A percentile compares a stretch with the other conserved stretches of the same genome.
Evolutionary conservation across 2,888 invertebrate species (phyloP).

Genomic region (Axea sp.): DNA sequence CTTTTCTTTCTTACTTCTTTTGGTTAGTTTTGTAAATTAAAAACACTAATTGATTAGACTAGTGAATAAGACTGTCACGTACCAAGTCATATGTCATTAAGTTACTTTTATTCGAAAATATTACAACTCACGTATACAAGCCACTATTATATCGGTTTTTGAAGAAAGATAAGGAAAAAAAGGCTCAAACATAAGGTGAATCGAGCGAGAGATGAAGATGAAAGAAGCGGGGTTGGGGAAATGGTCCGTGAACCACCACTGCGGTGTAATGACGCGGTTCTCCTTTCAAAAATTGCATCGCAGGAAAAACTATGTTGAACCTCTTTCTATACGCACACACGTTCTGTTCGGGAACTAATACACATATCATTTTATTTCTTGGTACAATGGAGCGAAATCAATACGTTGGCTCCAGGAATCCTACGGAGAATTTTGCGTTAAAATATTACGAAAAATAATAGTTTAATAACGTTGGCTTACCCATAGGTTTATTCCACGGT

Average conservation of each 20-base stretch:
- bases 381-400: slow-evolving; percentile 67
- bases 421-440: slow-evolving; percentile 72
- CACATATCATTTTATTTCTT: slow-evolving; percentile 59
- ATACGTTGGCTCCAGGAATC: slow-evolving; percentile 75
- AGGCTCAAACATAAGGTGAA: slow-evolving; percentile 64
- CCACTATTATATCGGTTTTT: slow-evolving; percentile 39
- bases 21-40: too few relatives aligned
- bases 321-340: slow-evolving; percentile 52
- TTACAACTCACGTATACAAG: slow-evolving; percentile 63
- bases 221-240: slow-evolving; percentile 71
- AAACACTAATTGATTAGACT: slow-evolving; percentile 58
- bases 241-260: slow-evolving; percentile 79
- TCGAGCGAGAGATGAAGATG: slow-evolving; percentile 61
- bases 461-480: too few relatives aligned
- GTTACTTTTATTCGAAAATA: slow-evolving; percentile 73
- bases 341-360: slow-evolving; percentile 44
- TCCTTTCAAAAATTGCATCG: slow-evolving; percentile 80
- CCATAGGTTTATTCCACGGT: too few relatives aligned
- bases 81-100: slow-evolving; percentile 79
- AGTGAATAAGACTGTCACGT: too few relatives aligned
- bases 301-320: slow-evolving; percentile 75
- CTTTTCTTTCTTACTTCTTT: too few relatives aligned
- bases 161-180: slow-evolving; percentile 61
- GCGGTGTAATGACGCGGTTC: slow-evolving; percentile 79
- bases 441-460: slow-evolving; percentile 74